A percentile compares a stretch with the other conserved stretches of the same genome.
Evolutionary conservation across 2,797 vertebrate species (phyloP).

Genomic region (Silurus lanzhouensis): DNA sequence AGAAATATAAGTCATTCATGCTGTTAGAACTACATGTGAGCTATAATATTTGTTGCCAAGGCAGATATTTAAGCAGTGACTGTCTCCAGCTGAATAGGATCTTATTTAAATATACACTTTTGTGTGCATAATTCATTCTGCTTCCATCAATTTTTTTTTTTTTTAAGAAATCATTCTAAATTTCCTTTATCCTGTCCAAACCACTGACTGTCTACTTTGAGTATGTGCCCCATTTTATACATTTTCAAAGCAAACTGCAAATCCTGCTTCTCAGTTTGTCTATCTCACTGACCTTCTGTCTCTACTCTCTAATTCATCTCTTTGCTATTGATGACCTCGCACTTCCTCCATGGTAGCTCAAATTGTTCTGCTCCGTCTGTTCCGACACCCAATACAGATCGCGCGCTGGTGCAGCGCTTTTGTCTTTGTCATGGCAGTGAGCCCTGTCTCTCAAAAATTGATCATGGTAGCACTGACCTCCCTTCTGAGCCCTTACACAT

Average conservation of each 20-base stretch:
- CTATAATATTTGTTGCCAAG: not conserved
- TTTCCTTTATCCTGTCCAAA: conserved; percentile 41
- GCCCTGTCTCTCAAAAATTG: conserved; percentile 16
- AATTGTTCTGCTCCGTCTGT: conserved; percentile 45
- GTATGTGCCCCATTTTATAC: conserved; percentile 24
- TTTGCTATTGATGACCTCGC: conserved; percentile 16
- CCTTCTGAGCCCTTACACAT: not conserved
- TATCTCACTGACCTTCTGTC: conserved; percentile 28
- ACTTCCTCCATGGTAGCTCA: conserved; percentile 42
- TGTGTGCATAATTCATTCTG: not conserved
- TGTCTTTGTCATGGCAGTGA: conserved; percentile 24
- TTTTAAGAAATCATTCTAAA: conserved; percentile 23
- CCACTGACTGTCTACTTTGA: conserved; percentile 32
- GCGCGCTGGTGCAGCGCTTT: conserved; percentile 54
- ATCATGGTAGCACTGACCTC: conserved; percentile 38
- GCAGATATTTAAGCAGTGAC: conserved; percentile 11
- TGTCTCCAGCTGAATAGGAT: conserved; percentile 30
- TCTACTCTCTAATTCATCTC: conserved; percentile 4
- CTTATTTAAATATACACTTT: not conserved
- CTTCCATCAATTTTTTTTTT: conserved; percentile 22
- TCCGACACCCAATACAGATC: conserved; percentile 57
- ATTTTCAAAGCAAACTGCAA: conserved; percentile 33
- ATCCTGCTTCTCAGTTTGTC: conserved; percentile 34
- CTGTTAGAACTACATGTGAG: conserved; percentile 6
- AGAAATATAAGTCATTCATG: conserved; percentile 21